Conservation (phyloP, 2,888 invertebrate genomes). For the Nebria salina region DNA sequence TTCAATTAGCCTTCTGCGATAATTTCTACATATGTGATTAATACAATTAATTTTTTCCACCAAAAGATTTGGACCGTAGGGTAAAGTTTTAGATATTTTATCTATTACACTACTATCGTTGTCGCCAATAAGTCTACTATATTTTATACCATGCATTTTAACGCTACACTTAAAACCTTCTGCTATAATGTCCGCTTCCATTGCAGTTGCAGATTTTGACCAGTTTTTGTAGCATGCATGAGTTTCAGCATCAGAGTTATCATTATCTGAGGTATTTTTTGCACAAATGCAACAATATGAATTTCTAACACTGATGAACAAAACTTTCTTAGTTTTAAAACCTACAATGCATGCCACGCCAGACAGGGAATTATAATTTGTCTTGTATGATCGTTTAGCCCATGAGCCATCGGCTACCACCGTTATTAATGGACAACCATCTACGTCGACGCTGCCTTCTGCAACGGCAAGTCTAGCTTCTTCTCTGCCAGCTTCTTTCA, state of each 20-base stretch:
- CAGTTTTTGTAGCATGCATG: slow-evolving; percentile 3
- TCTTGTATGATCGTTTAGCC: too few relatives aligned
- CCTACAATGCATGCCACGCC: too few relatives aligned
- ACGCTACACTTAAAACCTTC: slow-evolving; percentile 1
- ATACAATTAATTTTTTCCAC: background rate
- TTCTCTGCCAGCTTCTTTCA: background rate
- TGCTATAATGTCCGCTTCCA: background rate
- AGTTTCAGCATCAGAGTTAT: background rate
- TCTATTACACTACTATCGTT: slow-evolving; percentile 11
- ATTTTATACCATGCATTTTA: background rate
- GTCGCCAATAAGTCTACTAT: background rate
- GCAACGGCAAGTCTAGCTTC: background rate
- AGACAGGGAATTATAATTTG: too few relatives aligned
- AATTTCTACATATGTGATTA: slow-evolving; percentile 3
- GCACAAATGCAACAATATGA: slow-evolving; percentile 9
- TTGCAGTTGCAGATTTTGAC: background rate
- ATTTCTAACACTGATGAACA: background rate
- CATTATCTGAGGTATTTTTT: background rate
- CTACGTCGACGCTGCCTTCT: background rate
- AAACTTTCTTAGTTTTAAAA: too few relatives aligned
- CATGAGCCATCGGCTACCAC: too few relatives aligned
- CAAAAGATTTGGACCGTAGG: background rate
- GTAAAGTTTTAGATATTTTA: background rate
- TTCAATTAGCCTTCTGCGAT: background rate
- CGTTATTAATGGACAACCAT: background rate